phyloP scores from a whole-genome alignment of 2,888 invertebrate genomes.

The Rhamphomyia laevipes region DNA sequence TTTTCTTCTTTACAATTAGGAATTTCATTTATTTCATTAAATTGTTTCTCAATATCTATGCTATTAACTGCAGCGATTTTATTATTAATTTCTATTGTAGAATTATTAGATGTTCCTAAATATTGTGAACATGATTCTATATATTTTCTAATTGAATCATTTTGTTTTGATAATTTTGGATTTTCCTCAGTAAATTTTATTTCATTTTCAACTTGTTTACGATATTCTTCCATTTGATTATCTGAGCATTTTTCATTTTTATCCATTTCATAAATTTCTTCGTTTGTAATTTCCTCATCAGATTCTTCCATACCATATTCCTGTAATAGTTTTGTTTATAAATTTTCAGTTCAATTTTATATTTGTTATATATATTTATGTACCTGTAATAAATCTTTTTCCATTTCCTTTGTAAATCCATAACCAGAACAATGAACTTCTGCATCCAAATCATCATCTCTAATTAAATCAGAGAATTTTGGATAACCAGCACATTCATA shows the following conservation, averaged over 20 bases:
- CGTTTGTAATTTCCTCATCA: conserved; percentile 25
- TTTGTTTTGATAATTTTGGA: conserved; percentile 33
- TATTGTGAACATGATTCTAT: conserved; percentile 36
- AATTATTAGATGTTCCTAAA: conserved; percentile 21
- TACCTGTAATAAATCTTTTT: conserved; percentile 54
- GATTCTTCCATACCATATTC: conserved; percentile 44
- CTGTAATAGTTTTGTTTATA: conserved; percentile 15
- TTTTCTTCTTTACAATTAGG: conserved; percentile 9
- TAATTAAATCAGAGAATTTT: conserved; percentile 59
- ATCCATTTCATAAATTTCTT: conserved; percentile 22
- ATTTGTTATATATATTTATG: not conserved
- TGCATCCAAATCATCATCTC: conserved; percentile 72
- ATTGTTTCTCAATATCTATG: not conserved
- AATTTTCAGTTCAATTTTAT: not conserved
- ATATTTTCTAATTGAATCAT: conserved; percentile 35
- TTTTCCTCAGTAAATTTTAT: conserved; percentile 40
- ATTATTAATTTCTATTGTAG: not conserved
- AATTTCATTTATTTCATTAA: conserved; percentile 6
- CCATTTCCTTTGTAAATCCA: conserved; percentile 74
- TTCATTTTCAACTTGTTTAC: conserved; percentile 33
- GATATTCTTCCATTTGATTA: conserved; percentile 30
- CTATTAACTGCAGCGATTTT: not conserved
- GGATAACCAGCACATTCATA: conserved; percentile 79
- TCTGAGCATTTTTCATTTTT: conserved; percentile 24
- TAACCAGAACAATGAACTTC: conserved; percentile 89